These are phyloP conservation scores for Rana temporaria DNA, from an alignment of 2,113 vertebrate species.

Conservation along the genomic window DNA sequence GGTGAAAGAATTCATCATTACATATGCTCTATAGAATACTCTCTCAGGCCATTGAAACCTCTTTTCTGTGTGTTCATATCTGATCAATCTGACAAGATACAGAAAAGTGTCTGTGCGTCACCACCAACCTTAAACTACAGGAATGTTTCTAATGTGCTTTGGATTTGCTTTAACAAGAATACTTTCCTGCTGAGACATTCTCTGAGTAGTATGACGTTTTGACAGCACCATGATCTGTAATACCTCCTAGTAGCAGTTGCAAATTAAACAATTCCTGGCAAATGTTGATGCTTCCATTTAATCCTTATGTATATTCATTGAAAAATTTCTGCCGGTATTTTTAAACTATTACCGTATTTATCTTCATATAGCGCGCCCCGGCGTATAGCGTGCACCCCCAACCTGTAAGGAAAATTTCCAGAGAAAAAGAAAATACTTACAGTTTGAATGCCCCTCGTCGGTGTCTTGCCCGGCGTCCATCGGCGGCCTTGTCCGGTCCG, in stretches of 20 bases:
- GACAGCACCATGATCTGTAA: not conserved
- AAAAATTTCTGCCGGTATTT: no score
- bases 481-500: no score
- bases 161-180: conserved; percentile 11
- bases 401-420: no score
- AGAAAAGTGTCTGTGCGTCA: conserved; percentile 6
- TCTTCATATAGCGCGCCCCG: no score
- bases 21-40: not conserved
- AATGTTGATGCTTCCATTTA: no score
- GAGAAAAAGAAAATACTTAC: no score
- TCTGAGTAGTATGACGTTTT: not conserved
- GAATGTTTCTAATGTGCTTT: conserved; percentile 31
- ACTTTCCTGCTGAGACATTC: conserved; percentile 12
- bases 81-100: conserved; percentile 36
- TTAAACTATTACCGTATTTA: no score
- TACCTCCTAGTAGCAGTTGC: not conserved
- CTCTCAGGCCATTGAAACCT: conserved; percentile 2
- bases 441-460: no score
- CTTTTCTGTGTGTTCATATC: conserved; percentile 29
- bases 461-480: no score
- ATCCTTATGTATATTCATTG: no score
- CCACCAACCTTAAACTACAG: conserved; percentile 1
- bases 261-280: no score
- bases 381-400: no score
- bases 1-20: conserved; percentile 52